Base-by-base conservation (phyloP, 2,797 vertebrate genomes). In the Furcifer pardalis region DNA sequence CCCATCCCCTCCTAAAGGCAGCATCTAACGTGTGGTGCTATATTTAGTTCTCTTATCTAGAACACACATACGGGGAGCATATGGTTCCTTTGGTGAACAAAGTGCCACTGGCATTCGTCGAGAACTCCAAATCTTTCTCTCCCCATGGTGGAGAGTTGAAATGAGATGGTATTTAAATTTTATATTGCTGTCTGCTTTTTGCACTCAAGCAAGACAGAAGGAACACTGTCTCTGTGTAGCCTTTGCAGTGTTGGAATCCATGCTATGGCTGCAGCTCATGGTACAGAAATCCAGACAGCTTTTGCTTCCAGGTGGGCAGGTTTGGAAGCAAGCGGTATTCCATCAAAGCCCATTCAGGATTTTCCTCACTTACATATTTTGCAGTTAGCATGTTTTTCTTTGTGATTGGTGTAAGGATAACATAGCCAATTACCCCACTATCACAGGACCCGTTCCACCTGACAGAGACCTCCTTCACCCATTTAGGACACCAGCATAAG, bases 41-140 rank as follows among this genome's bases (percentile, higher is more conserved):
- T 83, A 52, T 66, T 83, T 83, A 76, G 81, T 72, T 65, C 60
- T 17, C 44, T 83, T 76, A 76, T 76, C 44, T 62, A 65, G 23
- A 23, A 40, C 75, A 60, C 32, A 44, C 60, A 49, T 30, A 5
- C 25, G 13, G 42, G 44, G 75, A 66, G 46, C 81, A 83, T 76
- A 56, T 66, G 60, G 32, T 49, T 76, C 25, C 27, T 66, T 75
- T 32, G 42, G 44, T 66, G 21, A 66, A 73, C 62, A 52, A 40
- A 83, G 3, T 13, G 81, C 72, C 44, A 13, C 19, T n/a, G 44
- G 72, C 35, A 5, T 40, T 63, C 21, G 5, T 62, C 10, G 62
- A 62, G 25, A 52, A 40, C 25, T 19, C 60, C 19, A 4, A n/a
- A 40, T 8, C 3, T 52, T 27, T 30, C 13, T 2, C 8, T 66